Base-by-base conservation (phyloP, 1,140 invertebrate species). In the Gryllus bimaculatus region DNA sequence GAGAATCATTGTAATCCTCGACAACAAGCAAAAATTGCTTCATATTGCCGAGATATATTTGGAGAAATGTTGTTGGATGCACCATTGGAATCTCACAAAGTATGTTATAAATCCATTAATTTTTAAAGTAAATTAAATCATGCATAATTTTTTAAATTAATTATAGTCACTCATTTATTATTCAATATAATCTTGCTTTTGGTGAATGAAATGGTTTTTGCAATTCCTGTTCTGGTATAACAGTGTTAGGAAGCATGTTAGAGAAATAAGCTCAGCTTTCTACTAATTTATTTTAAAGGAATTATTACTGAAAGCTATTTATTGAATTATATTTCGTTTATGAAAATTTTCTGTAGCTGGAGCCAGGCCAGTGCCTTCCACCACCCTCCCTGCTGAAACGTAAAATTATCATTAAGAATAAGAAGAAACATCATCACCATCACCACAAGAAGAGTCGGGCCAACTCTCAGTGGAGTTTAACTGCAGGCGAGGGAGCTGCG, bases 391-490 rank as follows among this genome's bases (percentile, higher is more conserved):
- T 92, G 74, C 85, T 99, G 47, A 94, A 92, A 82, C 89, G 94
- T 79, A 98, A 98, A 87, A 98, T 99, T 80, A 95, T 99, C 78
- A 97, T 99, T 80, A 99, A 99, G 87, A 99, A 99, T 84, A 99
- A 99, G 86, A 99, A 99, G 87, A 97, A 98, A 85, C 95, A 98
- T 85, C 79, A 83, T 20, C 88, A 92, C 82, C 87, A 88, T 76
- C 85, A 87, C 48, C 77, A 79, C 86, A 89, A 81, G 84, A 87
- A 39, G 85, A 88, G 48, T 86, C 87, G 47, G 78, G 83, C 76
- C 84, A 85, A 78, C 81, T 82, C 74, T 82, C 81, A 74, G 48
- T 83, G 84, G 78, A 83, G 81, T 76, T 82, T 81, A 48, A 85
- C 85, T 73, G 82, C 84, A 73, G 80, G 75, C 73, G 84, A 85